Evolutionary conservation across 30 jellyfish, hydroid and myxozoan species (phyloP).

Genomic region (Aurelia aurita): DNA sequence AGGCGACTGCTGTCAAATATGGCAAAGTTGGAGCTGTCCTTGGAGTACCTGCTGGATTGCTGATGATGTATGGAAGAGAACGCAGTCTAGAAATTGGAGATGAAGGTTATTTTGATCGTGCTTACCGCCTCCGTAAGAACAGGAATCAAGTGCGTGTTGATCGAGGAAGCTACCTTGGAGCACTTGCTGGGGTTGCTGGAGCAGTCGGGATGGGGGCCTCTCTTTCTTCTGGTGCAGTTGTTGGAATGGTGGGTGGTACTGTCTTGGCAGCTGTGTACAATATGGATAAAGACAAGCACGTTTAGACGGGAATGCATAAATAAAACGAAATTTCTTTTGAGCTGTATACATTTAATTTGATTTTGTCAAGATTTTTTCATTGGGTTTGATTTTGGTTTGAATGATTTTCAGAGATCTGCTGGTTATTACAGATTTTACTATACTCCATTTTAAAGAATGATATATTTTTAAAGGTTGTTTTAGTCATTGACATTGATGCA

Average conservation of each 20-base stretch:
- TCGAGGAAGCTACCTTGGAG: constrained; percentile 59
- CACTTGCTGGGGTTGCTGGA: constrained; percentile 65
- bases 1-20: constrained; percentile 55
- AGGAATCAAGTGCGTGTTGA: constrained; percentile 78
- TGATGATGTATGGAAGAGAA: constrained; percentile 65
- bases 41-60: constrained; percentile 79
- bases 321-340: background rate
- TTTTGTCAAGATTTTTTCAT: no score
- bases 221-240: constrained; percentile 73
- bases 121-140: constrained; percentile 78
- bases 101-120: constrained; percentile 72
- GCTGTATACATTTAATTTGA: no score
- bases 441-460: no score
- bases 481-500: background rate
- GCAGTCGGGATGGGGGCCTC: constrained; percentile 75
- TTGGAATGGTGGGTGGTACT: constrained; percentile 70
- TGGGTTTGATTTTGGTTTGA: no score
- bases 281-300: constrained; percentile 50
- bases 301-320: background rate
- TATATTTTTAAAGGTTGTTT: no score
- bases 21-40: constrained; percentile 81
- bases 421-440: no score
- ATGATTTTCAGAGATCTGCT: no score
- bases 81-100: constrained; percentile 45
- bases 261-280: constrained; percentile 48